Evolutionary conservation across 2,888 invertebrate genomes (phyloP).

Genomic region (Sinopyrophorus schimmeli): DNA sequence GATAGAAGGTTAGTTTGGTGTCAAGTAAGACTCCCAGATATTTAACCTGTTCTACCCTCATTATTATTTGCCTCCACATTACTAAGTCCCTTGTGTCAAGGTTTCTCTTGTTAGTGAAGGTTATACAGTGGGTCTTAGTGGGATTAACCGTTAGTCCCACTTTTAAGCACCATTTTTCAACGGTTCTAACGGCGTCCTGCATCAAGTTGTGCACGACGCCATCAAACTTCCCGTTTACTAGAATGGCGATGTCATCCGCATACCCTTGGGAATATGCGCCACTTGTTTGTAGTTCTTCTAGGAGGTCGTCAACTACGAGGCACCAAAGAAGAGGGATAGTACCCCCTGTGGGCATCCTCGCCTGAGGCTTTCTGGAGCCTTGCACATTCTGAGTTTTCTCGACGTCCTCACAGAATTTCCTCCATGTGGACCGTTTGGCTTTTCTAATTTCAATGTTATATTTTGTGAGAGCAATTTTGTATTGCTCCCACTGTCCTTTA

Average conservation of each 20-base stretch:
- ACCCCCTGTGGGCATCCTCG: no score
- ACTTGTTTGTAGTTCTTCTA: background rate
- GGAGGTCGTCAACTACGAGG: conserved; percentile 1
- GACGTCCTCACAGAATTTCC: background rate
- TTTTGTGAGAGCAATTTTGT: background rate
- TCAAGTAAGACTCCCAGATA: no score
- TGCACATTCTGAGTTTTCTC: conserved; percentile 2
- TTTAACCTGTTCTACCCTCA: no score
- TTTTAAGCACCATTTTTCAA: background rate
- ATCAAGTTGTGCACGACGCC: background rate
- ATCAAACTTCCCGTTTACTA: background rate
- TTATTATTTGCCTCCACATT: no score
- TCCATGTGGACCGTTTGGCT: background rate
- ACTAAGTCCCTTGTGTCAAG: no score
- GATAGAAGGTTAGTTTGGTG: no score
- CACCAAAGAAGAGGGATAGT: conserved; percentile 4
- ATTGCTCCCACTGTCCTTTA: background rate
- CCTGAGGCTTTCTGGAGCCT: background rate
- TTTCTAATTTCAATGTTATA: background rate
- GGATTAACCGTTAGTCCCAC: no score
- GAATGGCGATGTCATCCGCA: background rate
- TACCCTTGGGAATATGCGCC: background rate
- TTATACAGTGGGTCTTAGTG: no score
- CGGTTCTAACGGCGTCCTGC: background rate
- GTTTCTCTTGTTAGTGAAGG: no score